phyloP scores from a whole-genome alignment of 2,797 vertebrate species.

The Simalia tracyae region DNA sequence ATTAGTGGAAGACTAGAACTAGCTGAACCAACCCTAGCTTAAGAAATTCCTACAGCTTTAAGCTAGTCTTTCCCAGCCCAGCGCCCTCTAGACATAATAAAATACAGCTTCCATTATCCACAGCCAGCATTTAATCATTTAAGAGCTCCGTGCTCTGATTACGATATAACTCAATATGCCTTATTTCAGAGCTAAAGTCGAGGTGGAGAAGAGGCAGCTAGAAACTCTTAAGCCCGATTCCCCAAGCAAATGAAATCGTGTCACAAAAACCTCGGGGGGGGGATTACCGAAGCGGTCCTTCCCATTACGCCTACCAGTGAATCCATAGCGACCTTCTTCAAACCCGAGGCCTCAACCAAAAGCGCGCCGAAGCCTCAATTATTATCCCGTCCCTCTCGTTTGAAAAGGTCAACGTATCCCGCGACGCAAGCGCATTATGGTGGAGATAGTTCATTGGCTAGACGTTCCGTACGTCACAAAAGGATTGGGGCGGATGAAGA shows the following conservation, averaged over 20 bases:
- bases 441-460: background rate
- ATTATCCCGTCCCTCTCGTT: accelerated
- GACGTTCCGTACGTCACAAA: background rate
- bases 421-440: background rate
- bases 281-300: background rate
- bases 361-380: no score
- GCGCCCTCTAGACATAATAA: no score
- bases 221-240: background rate
- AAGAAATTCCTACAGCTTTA: no score
- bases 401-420: background rate
- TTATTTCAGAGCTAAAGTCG: background rate
- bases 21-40: no score
- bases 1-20: no score
- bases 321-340: background rate
- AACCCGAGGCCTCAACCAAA: no score
- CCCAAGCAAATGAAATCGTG: background rate
- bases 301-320: background rate
- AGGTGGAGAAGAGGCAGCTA: background rate
- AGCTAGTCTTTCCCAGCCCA: no score
- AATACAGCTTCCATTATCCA: no score
- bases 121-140: no score
- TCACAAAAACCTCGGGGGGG: no score
- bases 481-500: no score
- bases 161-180: background rate
- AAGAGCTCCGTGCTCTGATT: background rate